These are phyloP conservation scores for Loripinus fragilis DNA, from an alignment of 2,888 invertebrate genomes.

Conservation along the genomic window DNA sequence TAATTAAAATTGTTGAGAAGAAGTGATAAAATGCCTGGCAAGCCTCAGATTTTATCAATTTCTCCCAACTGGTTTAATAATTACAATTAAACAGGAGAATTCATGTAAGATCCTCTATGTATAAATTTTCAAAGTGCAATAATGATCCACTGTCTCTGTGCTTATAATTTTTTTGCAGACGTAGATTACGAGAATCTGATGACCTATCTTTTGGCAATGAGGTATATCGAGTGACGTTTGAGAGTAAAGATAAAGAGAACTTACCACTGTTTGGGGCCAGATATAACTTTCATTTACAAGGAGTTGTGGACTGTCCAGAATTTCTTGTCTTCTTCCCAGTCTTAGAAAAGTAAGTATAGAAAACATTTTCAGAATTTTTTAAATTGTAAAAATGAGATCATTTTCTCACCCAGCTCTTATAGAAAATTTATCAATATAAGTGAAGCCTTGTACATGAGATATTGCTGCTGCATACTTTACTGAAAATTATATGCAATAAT, in stretches of 20 bases:
- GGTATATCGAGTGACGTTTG: slow-evolving; percentile 84
- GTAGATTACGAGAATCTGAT: slow-evolving; percentile 70
- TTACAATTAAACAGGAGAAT: no score
- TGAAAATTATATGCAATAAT: no score
- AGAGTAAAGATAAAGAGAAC: slow-evolving; percentile 74
- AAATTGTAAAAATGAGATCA: no score
- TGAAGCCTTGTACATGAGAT: no score
- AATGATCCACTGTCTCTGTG: background rate
- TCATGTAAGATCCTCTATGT: background rate
- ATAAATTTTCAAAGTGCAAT: background rate
- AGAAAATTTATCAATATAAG: no score
- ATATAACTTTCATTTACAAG: slow-evolving; percentile 97
- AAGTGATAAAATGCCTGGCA: no score
- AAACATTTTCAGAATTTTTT: background rate
- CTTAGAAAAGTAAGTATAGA: slow-evolving; percentile 85
- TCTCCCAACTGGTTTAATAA: no score
- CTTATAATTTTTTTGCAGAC: slow-evolving; percentile 70
- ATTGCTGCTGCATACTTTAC: no score
- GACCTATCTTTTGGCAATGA: slow-evolving; percentile 84
- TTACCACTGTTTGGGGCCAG: slow-evolving; percentile 96
- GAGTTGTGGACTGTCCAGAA: slow-evolving; percentile 99
- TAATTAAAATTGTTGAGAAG: no score
- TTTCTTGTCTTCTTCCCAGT: slow-evolving; percentile 97
- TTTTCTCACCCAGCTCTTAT: no score
- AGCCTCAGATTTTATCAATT: no score